Conservation (phyloP, 2,888 invertebrate species). For the Calameuta filiformis region DNA sequence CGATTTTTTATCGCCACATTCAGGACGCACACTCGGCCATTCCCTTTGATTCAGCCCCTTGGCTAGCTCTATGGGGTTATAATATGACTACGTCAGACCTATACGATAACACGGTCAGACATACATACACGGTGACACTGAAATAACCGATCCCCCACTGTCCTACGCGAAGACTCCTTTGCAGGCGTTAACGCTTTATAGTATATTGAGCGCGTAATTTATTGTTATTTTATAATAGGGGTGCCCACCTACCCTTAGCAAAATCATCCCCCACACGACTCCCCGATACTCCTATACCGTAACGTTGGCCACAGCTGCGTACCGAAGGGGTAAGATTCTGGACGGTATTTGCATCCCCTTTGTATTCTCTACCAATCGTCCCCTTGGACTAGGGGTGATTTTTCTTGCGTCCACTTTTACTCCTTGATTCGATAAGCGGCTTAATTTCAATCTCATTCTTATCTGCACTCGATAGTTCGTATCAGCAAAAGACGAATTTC, state of each 20-base stretch:
- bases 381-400: neutral
- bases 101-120: neutral
- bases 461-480: neutral
- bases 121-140: neutral
- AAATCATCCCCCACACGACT: neutral
- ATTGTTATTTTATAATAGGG: slow-evolving; percentile 10
- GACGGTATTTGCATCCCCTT: neutral
- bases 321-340: neutral
- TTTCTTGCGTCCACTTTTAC: neutral
- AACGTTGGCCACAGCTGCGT: neutral
- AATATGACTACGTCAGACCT: neutral
- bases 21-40: neutral
- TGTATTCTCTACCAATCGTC: neutral
- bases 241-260: neutral
- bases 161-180: neutral
- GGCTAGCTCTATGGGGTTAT: neutral
- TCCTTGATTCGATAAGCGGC: neutral
- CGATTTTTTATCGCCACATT: neutral
- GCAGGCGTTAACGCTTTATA: slow-evolving; percentile 7
- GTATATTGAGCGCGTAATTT: slow-evolving; percentile 3
- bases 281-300: neutral
- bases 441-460: neutral
- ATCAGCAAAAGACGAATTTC: neutral
- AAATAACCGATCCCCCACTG: neutral
- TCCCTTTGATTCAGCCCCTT: neutral